Evolutionary conservation across 1,140 invertebrate genomes (phyloP).

Genomic region (Drosophila ananassae): DNA sequence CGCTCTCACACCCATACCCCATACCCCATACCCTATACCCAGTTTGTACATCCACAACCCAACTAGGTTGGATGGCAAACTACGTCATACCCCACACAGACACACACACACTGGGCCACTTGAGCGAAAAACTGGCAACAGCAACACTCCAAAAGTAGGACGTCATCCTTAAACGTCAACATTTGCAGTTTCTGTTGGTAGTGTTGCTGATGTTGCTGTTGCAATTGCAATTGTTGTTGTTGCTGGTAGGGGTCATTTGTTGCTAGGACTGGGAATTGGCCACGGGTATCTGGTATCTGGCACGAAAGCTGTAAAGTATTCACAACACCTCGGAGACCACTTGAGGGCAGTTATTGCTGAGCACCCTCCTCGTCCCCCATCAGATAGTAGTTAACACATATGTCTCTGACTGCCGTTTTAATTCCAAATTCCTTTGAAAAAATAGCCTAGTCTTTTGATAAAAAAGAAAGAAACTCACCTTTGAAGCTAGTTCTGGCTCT

Average conservation of each 20-base stretch:
- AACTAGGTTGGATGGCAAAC: constrained; percentile 35
- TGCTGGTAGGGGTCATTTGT: constrained; percentile 17
- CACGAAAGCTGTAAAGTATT: constrained; percentile 40
- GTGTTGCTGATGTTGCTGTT: constrained; percentile 6
- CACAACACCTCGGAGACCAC: constrained; percentile 44
- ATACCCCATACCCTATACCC: no score
- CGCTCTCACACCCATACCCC: constrained; percentile 4
- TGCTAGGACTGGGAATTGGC: constrained; percentile 42
- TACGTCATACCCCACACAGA: constrained; percentile 62
- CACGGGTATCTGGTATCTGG: constrained; percentile 17
- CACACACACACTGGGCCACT: constrained; percentile 22
- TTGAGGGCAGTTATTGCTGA: constrained; percentile 34
- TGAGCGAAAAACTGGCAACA: constrained; percentile 30
- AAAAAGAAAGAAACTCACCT: constrained; percentile 21
- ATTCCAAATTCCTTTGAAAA: not conserved
- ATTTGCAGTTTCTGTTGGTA: constrained; percentile 40
- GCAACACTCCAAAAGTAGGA: constrained; percentile 63
- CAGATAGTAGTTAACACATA: constrained; percentile 13
- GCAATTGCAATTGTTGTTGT: not conserved
- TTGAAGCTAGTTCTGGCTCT: constrained; percentile 2
- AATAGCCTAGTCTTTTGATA: not conserved
- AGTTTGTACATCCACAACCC: constrained; percentile 1
- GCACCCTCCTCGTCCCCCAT: not conserved
- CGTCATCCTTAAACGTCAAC: constrained; percentile 70
- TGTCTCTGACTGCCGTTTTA: not conserved